Base-by-base conservation (phyloP, 53 echinoderm and acorn worm species). In the Glandiceps talaboti region DNA sequence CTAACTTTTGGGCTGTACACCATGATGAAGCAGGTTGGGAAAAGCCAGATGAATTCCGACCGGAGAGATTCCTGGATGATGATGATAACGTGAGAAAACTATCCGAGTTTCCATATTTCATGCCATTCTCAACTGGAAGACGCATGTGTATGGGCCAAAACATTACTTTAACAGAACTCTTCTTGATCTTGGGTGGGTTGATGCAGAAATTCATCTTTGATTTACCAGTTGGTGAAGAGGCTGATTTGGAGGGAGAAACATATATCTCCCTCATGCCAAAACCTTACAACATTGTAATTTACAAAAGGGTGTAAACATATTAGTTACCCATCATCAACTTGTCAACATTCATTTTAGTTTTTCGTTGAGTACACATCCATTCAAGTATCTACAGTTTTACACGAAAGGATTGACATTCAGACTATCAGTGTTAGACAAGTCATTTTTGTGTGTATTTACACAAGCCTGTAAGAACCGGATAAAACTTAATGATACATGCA, bases 51-150 rank as follows among this genome's bases (percentile, higher is more conserved):
- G 76, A 85, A 75, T 97, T 93, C 84, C 76, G 85, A 32, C 97
- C 97, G 20, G 93, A 93, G 86, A 83, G 92, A 32, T 97, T 97
- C 81, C 77, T 97, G 33, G 82, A 87, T 30, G 78, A 84, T 29
- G 80, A 90, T 14, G 97, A 92, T 29, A 84, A 85, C 75, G 83
- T 93, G 26, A 76, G 87, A 14, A 91, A 87, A 80, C 79, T 97
- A 76, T 83, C 78, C 74, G 87, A 89, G 26, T 90, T 93, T 80
- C 92, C 93, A 1, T 83, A 87, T 83, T 97, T 97, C 77, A 97
- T 97, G 97, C 97, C 97, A 0, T 97, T 97, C 87, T 97, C 97
- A 30, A 97, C 97, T 33, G 97, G 97, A 14, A 82, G 89, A 73
- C 76, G 97, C 74, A 92, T 92, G 1, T 97, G 97, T 78, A 91